Evolutionary conservation across 2,888 invertebrate species (phyloP).

Genomic region (Tetrapedia diversipes): DNA sequence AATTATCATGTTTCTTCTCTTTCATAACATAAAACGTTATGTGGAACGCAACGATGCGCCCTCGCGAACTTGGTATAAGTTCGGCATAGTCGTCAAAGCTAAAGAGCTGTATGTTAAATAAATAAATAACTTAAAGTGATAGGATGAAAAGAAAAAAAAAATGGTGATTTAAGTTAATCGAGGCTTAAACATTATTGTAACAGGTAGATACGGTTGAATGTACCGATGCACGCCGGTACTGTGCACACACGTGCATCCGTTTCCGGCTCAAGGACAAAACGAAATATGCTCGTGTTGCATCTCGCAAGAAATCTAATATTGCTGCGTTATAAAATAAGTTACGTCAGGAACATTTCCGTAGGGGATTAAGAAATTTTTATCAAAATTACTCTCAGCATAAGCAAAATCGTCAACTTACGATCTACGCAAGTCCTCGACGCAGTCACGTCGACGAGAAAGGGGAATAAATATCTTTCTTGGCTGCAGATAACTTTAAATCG

Average conservation of each 20-base stretch:
- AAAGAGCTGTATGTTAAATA: conserved; percentile 45
- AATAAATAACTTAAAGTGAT: conserved; percentile 61
- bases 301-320: conserved; percentile 17
- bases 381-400: conserved; percentile 46
- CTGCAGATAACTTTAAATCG: conserved; percentile 2
- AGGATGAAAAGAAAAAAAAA: conserved; percentile 11
- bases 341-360: conserved; percentile 55
- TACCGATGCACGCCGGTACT: not conserved
- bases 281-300: conserved; percentile 20
- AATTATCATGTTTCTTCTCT: conserved; percentile 44
- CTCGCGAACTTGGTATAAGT: conserved; percentile 51
- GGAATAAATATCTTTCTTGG: conserved; percentile 50
- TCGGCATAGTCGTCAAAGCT: conserved; percentile 20
- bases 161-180: conserved; percentile 40
- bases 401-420: conserved; percentile 50
- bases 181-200: conserved; percentile 33
- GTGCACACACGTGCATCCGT: not conserved
- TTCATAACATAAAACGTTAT: conserved; percentile 65
- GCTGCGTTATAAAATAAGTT: conserved; percentile 48
- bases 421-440: conserved; percentile 58
- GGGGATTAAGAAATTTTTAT: conserved; percentile 44
- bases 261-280: conserved; percentile 2
- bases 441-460: conserved; percentile 10
- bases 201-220: conserved; percentile 26
- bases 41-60: conserved; percentile 30